These are phyloP conservation scores for Mormyrus proboscirostris DNA, from an alignment of 2,797 vertebrate genomes.

Conservation along the genomic window DNA sequence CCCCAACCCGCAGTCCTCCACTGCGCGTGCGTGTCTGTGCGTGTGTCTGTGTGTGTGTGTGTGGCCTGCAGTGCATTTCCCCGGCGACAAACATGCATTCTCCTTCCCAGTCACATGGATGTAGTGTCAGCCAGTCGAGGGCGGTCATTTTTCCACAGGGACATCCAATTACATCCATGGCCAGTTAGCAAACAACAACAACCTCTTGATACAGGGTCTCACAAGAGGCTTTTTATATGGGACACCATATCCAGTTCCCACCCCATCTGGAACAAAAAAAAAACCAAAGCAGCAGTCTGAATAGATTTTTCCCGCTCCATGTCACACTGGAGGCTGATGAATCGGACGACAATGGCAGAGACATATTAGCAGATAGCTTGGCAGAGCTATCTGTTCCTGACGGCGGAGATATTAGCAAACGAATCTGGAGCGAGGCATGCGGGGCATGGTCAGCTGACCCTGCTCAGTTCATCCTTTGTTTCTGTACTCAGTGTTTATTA, in stretches of 20 bases:
- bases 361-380: neutral
- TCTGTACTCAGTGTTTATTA: constrained; percentile 1
- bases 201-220: neutral
- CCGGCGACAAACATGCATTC: neutral
- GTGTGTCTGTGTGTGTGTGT: neutral
- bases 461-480: neutral
- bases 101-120: neutral
- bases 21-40: neutral
- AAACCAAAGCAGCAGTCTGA: neutral
- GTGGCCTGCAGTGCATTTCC: neutral
- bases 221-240: neutral
- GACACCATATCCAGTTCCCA: neutral
- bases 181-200: neutral
- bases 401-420: neutral
- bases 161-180: neutral
- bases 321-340: neutral
- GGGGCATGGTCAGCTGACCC: neutral
- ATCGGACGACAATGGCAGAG: constrained; percentile 5
- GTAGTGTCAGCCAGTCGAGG: neutral
- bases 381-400: neutral
- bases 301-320: neutral
- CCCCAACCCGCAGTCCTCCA: neutral
- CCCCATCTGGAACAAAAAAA: neutral
- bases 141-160: neutral
- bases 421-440: neutral